These are phyloP conservation scores for Theonella swinhoei DNA, from an alignment of 37 sponge, comb jelly and placozoan species.

Conservation along the genomic window DNA sequence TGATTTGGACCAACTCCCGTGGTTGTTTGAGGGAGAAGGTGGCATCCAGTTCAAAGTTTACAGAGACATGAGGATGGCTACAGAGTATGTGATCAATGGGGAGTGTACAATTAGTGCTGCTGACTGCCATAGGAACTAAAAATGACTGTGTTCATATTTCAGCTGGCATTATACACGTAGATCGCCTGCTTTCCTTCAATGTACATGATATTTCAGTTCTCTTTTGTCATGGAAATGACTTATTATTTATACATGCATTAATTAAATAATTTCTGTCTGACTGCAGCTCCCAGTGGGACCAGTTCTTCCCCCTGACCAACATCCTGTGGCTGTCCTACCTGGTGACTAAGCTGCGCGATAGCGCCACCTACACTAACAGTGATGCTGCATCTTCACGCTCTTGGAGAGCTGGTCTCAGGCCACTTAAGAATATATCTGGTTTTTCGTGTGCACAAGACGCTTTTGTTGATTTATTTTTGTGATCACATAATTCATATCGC, in stretches of 20 bases:
- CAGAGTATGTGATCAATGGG: slow-evolving; percentile 27
- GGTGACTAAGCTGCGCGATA: slow-evolving; percentile 10
- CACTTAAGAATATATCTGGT: background rate
- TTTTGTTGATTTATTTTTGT: background rate
- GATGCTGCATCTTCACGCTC: background rate
- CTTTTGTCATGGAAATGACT: too few species aligned
- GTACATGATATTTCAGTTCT: too few species aligned
- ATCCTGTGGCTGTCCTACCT: slow-evolving; percentile 71
- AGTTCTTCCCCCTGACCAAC: slow-evolving; percentile 57
- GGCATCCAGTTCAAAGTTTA: slow-evolving; percentile 72
- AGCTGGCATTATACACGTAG: too few species aligned
- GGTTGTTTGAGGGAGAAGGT: slow-evolving; percentile 69
- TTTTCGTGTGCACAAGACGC: background rate
- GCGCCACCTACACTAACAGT: background rate
- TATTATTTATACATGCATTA: too few species aligned
- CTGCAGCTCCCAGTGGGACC: slow-evolving; percentile 35
- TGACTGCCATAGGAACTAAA: background rate
- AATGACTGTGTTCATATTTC: too few species aligned
- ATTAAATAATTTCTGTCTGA: too few species aligned
- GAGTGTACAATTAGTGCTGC: too few species aligned
- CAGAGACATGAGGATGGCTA: slow-evolving; percentile 52
- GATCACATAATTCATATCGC: background rate
- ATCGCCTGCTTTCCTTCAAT: too few species aligned
- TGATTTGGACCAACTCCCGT: slow-evolving; percentile 50
- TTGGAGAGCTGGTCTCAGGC: background rate